Percentiles rank a stretch among this genome's conserved stretches.
phyloP scores from a whole-genome alignment of 2,797 vertebrate genomes.

The Myioborus miniatus region DNA sequence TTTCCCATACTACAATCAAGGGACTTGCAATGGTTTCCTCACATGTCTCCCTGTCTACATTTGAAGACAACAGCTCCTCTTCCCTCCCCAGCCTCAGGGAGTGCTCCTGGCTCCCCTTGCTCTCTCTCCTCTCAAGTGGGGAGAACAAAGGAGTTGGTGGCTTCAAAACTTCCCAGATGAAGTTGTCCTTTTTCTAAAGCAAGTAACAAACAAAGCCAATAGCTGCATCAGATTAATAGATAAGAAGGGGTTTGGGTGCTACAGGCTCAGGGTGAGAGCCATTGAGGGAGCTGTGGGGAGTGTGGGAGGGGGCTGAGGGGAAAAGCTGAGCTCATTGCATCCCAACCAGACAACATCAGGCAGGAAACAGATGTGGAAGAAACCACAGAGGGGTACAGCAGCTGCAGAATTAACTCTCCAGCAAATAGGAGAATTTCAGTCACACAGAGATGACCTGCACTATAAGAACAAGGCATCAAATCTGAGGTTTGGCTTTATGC shows the following conservation, averaged over 20 bases:
- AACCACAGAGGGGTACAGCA: conserved; percentile 68
- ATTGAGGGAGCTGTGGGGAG: conserved; percentile 60
- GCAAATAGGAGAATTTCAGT: background rate
- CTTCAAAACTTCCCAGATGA: conserved; percentile 20
- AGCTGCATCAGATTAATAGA: background rate
- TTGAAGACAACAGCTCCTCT: background rate
- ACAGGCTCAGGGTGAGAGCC: conserved; percentile 53
- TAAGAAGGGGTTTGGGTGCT: conserved; percentile 16
- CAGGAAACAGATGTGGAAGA: conserved; percentile 81
- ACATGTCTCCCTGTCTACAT: fast-evolving
- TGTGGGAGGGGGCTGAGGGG: conserved; percentile 66
- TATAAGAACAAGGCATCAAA: background rate
- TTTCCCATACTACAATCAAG: background rate
- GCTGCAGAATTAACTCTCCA: conserved; percentile 13
- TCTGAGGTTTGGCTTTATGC: background rate
- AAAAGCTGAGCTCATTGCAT: conserved; percentile 78
- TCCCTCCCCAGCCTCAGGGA: background rate
- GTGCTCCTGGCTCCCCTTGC: background rate
- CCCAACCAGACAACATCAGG: conserved; percentile 67
- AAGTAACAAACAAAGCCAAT: conserved; percentile 26
- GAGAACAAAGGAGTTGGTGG: background rate
- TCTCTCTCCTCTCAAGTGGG: background rate
- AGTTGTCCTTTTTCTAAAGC: conserved; percentile 17
- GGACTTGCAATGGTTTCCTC: background rate
- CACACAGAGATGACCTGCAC: background rate